Conservation (phyloP, 1,140 invertebrate species). For the Pseudomyrmex dendroicus region DNA sequence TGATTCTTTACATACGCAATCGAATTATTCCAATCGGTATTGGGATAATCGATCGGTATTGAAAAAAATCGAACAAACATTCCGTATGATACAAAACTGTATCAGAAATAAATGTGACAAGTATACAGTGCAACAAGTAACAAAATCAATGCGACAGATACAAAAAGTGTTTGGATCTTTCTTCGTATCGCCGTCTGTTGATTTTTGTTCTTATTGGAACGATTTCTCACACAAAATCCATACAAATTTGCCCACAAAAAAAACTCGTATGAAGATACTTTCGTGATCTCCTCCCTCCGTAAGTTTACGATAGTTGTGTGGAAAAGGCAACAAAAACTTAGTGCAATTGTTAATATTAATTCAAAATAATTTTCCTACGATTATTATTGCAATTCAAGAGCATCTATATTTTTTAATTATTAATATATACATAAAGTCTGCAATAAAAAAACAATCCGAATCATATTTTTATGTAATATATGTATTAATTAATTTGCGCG, state of each 20-base stretch:
- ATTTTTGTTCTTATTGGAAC: slow-evolving; percentile 14
- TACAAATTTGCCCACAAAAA: not conserved
- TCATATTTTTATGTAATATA: not conserved
- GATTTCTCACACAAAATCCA: slow-evolving; percentile 2
- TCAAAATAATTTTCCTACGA: slow-evolving; percentile 13
- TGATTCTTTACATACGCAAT: too few species aligned
- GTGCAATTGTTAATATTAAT: slow-evolving; percentile 66
- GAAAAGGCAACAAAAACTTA: slow-evolving; percentile 37
- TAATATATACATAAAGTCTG: not conserved
- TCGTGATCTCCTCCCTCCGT: not conserved
- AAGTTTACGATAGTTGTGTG: slow-evolving; percentile 28
- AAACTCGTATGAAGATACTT: not conserved
- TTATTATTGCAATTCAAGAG: slow-evolving; percentile 36
- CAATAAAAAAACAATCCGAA: not conserved
- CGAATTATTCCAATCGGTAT: too few species aligned
- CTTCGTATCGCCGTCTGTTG: not conserved
- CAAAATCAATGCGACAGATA: not conserved
- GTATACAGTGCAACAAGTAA: not conserved
- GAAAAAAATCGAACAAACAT: too few species aligned
- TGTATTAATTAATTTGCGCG: not conserved
- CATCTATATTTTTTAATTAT: slow-evolving; percentile 30
- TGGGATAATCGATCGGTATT: too few species aligned
- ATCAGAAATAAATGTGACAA: not conserved
- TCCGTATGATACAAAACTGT: too few species aligned
- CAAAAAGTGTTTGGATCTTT: not conserved